These are phyloP conservation scores for Tiliqua scincoides DNA, from an alignment of 2,113 vertebrate genomes.

Conservation along the genomic window DNA sequence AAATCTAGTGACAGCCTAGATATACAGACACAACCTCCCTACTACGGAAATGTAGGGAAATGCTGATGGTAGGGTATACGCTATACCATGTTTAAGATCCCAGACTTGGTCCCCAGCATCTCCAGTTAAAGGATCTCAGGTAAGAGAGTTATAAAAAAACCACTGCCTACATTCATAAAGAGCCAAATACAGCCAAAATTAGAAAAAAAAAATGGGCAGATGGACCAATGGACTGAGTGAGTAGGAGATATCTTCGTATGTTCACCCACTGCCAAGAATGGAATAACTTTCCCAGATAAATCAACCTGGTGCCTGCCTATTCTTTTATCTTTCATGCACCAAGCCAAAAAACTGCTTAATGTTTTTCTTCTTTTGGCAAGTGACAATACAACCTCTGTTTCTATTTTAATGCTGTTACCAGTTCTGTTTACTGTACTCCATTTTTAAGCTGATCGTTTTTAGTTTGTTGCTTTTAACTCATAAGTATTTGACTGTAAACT, in stretches of 20 bases:
- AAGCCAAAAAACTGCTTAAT: background rate
- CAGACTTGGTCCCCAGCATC: background rate
- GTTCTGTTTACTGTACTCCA: rapidly evolving
- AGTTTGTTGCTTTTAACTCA: background rate
- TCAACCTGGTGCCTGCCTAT: background rate
- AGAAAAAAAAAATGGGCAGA: background rate
- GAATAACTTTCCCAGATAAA: conserved; percentile 4
- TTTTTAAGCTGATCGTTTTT: background rate
- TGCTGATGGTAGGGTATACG: background rate
- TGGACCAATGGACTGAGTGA: background rate
- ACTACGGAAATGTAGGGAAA: too few relatives aligned
- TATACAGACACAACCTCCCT: too few relatives aligned
- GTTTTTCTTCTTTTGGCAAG: background rate
- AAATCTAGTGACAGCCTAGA: too few relatives aligned
- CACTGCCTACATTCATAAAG: background rate
- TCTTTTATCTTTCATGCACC: background rate
- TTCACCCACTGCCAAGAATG: background rate
- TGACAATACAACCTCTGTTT: background rate
- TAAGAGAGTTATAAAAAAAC: background rate
- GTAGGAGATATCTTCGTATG: background rate
- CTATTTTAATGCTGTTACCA: background rate
- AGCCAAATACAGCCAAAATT: background rate
- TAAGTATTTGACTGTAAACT: conserved; percentile 4
- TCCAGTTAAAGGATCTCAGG: background rate
- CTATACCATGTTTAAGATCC: background rate